Percentiles rank a stretch among this genome's conserved stretches.
Conservation (phyloP, 2,113 vertebrate species). For the Aptenodytes patagonicus region DNA sequence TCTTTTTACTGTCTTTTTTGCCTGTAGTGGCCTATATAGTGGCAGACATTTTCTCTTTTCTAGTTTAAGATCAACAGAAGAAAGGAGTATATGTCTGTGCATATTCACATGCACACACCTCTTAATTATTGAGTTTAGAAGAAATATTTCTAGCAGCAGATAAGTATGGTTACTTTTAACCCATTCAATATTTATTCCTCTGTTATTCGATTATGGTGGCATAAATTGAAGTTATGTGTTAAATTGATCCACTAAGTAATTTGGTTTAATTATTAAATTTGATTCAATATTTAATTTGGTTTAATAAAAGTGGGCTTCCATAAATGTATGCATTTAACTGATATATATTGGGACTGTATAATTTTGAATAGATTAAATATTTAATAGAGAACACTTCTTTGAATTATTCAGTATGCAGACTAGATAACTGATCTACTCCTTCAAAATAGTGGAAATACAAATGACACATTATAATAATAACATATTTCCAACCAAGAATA, state of each 20-base stretch:
- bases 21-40: background rate
- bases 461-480: constrained; percentile 62
- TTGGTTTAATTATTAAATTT: constrained; percentile 83
- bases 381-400: constrained; percentile 76
- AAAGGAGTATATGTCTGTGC: background rate
- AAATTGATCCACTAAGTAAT: constrained; percentile 76
- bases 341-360: constrained; percentile 71
- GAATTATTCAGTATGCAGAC: constrained; percentile 77
- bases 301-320: constrained; percentile 76
- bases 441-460: constrained; percentile 69
- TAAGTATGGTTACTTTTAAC: constrained; percentile 49
- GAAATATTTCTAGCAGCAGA: background rate
- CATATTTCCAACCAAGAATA: constrained; percentile 1
- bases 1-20: background rate
- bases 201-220: constrained; percentile 24
- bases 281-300: constrained; percentile 82
- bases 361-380: constrained; percentile 81
- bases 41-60: background rate
- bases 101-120: background rate
- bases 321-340: constrained; percentile 76
- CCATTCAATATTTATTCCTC: constrained; percentile 65
- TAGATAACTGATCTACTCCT: constrained; percentile 70
- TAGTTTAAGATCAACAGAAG: background rate
- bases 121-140: background rate
- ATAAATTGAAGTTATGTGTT: constrained; percentile 66